A percentile compares a stretch with the other conserved stretches of the same genome.
Conservation (phyloP, 2,797 vertebrate species). For the Myripristis jacobus region DNA sequence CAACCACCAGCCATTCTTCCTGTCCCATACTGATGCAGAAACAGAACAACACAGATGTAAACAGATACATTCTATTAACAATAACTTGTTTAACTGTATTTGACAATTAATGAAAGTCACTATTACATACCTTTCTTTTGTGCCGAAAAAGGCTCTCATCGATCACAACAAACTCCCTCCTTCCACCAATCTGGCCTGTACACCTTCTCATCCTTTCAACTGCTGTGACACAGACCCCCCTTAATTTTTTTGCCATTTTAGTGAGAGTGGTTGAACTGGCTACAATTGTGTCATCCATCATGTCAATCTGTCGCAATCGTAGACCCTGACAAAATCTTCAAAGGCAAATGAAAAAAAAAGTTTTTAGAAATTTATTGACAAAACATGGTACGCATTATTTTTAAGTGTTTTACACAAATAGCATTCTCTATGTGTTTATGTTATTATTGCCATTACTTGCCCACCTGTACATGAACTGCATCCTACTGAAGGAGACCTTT, state of each 20-base stretch:
- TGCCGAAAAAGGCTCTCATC: constrained; percentile 35
- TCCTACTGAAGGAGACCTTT: constrained; percentile 31
- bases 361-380: neutral
- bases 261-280: constrained; percentile 29
- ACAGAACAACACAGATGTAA: neutral
- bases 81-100: constrained; percentile 9
- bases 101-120: constrained; percentile 3
- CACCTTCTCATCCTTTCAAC: constrained; percentile 24
- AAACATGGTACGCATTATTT: too few species aligned
- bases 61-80: constrained; percentile 5
- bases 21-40: constrained; percentile 36
- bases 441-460: constrained; percentile 1
- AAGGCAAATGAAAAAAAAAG: constrained; percentile 8
- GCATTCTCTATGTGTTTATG: too few species aligned
- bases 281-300: constrained; percentile 37
- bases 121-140: constrained; percentile 29
- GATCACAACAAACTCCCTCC: constrained; percentile 35
- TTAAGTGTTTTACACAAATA: too few species aligned
- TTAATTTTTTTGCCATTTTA: constrained; percentile 38
- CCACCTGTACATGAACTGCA: constrained; percentile 38
- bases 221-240: constrained; percentile 27
- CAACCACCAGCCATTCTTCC: constrained; percentile 37
- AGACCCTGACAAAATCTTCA: constrained; percentile 47
- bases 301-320: constrained; percentile 18
- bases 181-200: constrained; percentile 32